A percentile compares a stretch with the other conserved stretches of the same genome.
phyloP scores from a whole-genome alignment of 2,888 invertebrate genomes.

The Scelioninae gen. 1 region DNA sequence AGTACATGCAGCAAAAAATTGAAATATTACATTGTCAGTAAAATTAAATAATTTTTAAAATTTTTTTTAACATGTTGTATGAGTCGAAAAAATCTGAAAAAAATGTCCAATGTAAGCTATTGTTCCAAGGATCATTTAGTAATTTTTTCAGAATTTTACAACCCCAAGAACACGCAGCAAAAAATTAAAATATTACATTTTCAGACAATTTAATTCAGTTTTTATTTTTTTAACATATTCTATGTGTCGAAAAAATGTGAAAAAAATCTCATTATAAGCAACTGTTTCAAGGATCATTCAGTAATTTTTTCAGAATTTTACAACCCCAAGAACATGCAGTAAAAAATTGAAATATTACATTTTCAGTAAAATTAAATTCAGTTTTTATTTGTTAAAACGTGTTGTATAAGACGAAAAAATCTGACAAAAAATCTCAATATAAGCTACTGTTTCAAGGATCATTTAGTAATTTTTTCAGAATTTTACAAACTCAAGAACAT shows the following conservation, averaged over 20 bases:
- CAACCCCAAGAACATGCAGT: slow-evolving; percentile 6
- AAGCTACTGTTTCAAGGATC: background rate
- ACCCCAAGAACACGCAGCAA: slow-evolving; percentile 10
- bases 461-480: background rate
- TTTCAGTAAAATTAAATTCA: slow-evolving; percentile 5
- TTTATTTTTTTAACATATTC: slow-evolving; percentile 7
- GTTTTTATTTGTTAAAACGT: slow-evolving; percentile 2
- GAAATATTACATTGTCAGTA: background rate
- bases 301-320: slow-evolving; percentile 17
- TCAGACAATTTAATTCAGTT: slow-evolving; percentile 9
- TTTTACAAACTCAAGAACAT: background rate
- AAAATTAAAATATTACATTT: slow-evolving; percentile 10
- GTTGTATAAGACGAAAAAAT: slow-evolving; percentile 2
- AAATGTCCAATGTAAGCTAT: background rate
- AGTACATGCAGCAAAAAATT: too few relatives aligned
- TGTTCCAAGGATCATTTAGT: background rate
- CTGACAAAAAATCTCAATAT: background rate
- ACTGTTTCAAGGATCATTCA: slow-evolving; percentile 12
- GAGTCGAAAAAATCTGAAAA: too few relatives aligned
- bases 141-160: slow-evolving; percentile 11
- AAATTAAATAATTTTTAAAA: slow-evolving; percentile 8
- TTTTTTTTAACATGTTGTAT: slow-evolving; percentile 10
- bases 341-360: slow-evolving; percentile 7
- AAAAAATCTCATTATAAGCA: slow-evolving; percentile 8
- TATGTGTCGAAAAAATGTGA: slow-evolving; percentile 13